phyloP scores from a whole-genome alignment of 2,113 vertebrate genomes.

The Manacus vitellinus region DNA sequence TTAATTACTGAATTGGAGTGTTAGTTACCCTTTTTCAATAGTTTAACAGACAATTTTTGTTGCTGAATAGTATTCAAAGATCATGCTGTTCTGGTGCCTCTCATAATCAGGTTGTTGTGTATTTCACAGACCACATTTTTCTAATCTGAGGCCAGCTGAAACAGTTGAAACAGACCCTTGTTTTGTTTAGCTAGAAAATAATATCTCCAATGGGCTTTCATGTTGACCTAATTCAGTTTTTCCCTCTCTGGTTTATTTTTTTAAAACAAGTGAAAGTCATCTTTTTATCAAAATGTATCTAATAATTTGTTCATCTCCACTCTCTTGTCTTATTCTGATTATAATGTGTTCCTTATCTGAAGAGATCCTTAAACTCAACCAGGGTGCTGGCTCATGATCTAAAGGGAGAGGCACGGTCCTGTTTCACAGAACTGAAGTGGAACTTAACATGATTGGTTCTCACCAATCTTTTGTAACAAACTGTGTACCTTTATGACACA shows the following conservation, averaged over 20 bases:
- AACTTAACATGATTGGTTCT: background rate
- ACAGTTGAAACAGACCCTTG: background rate
- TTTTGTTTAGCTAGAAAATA: background rate
- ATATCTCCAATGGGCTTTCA: background rate
- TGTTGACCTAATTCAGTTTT: background rate
- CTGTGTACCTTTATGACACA: background rate
- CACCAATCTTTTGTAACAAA: background rate
- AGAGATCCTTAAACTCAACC: background rate
- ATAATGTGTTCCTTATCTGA: background rate
- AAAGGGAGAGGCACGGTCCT: background rate
- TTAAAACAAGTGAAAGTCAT: background rate
- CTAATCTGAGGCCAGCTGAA: background rate
- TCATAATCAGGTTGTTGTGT: background rate
- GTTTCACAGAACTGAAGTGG: background rate
- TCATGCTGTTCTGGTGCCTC: background rate
- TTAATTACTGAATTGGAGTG: background rate
- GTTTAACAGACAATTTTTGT: background rate
- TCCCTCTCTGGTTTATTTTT: background rate
- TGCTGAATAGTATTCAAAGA: background rate
- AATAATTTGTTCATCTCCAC: background rate
- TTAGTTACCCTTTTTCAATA: background rate
- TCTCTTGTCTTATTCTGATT: background rate
- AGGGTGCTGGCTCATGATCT: background rate
- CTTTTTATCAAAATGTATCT: background rate
- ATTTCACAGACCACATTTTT: background rate